Conservation (phyloP, 1,140 invertebrate genomes). For the Callitettix versicolor region DNA sequence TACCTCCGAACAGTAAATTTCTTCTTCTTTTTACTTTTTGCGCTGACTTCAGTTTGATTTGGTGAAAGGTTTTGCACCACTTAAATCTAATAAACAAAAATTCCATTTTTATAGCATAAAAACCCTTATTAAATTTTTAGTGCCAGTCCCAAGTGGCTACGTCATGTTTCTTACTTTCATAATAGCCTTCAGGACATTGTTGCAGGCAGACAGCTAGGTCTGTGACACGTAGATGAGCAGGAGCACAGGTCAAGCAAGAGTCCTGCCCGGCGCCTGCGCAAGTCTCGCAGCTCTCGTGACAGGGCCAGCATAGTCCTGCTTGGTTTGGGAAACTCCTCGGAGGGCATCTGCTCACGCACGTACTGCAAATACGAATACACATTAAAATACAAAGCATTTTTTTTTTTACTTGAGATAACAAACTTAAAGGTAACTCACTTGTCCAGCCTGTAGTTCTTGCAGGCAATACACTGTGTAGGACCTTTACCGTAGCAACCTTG, state of each 20-base stretch:
- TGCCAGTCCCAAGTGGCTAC: too few species aligned
- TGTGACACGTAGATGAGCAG: conserved; percentile 62
- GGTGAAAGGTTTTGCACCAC: too few species aligned
- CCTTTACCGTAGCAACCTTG: conserved; percentile 74
- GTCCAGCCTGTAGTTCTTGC: conserved; percentile 65
- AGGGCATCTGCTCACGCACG: conserved; percentile 68
- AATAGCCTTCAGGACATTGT: conserved; percentile 76
- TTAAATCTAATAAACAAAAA: too few species aligned
- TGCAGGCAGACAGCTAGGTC: conserved; percentile 72
- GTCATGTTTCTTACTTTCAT: conserved; percentile 67
- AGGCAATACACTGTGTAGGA: conserved; percentile 66
- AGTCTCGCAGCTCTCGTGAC: conserved; percentile 73
- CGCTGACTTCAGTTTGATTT: too few species aligned
- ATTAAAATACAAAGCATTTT: conserved; percentile 1
- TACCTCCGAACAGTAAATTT: too few species aligned
- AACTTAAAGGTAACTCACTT: conserved; percentile 43
- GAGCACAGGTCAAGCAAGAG: conserved; percentile 68
- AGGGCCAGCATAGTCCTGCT: conserved; percentile 65
- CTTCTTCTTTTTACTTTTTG: too few species aligned
- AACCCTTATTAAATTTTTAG: too few species aligned
- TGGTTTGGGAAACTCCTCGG: conserved; percentile 67
- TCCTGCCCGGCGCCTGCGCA: conserved; percentile 74
- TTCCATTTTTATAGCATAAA: too few species aligned
- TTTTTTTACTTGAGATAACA: not conserved
- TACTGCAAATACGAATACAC: conserved; percentile 43